Evolutionary conservation across 1,140 invertebrate species (phyloP).

Genomic region (Ceratina australensis): DNA sequence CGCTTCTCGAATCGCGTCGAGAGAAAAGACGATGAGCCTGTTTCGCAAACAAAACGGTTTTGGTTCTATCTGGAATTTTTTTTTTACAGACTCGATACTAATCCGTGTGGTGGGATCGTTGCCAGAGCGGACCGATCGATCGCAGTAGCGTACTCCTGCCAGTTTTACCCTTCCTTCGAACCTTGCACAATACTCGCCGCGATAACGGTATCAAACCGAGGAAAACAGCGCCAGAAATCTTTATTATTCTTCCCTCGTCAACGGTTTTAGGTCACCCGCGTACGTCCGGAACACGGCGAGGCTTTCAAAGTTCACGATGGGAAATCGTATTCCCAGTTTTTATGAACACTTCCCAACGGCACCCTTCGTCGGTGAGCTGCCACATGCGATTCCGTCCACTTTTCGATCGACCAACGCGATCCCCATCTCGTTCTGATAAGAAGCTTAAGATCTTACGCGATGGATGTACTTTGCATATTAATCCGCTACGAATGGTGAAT

Average conservation of each 20-base stretch:
- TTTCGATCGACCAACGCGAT: neutral
- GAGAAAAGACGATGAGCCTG: neutral
- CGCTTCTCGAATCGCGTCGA: too few relatives aligned
- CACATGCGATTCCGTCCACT: neutral
- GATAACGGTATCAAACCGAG: neutral
- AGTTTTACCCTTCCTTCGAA: constrained; percentile 8
- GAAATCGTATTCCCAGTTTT: too few relatives aligned
- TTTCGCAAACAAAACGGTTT: neutral
- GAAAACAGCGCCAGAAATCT: constrained; percentile 1
- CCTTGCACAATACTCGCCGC: neutral
- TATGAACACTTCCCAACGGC: neutral
- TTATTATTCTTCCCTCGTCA: neutral
- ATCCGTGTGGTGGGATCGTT: constrained; percentile 51
- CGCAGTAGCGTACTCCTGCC: constrained; percentile 39
- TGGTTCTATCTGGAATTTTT: neutral
- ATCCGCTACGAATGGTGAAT: constrained; percentile 7
- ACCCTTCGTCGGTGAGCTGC: neutral
- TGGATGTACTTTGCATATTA: constrained; percentile 33
- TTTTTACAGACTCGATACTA: neutral
- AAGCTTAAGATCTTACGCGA: constrained; percentile 32
- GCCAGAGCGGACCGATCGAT: constrained; percentile 58
- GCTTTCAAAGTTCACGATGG: neutral
- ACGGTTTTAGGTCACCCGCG: neutral
- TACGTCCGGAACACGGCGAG: neutral
- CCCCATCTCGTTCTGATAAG: constrained; percentile 14